Base-by-base conservation (phyloP, 2,888 invertebrate species). In the Merodon equestris region DNA sequence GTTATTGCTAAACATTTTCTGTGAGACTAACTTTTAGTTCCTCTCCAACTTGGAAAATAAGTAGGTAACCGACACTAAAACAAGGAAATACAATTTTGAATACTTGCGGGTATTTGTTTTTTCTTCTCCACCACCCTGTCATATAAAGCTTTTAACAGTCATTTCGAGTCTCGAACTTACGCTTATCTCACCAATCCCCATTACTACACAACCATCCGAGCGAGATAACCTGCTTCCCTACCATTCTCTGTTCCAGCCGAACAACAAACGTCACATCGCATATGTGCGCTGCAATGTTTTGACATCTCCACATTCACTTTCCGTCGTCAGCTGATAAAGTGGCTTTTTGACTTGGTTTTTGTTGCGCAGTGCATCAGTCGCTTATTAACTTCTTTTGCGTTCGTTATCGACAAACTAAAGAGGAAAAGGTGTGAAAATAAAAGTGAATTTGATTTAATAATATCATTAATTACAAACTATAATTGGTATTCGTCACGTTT, bases 251-350 rank as follows among this genome's bases (percentile, higher is more conserved):
- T 27, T 2, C 7, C 27, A 27, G 3, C 27, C 27, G n/a, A 27
- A 27, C 27, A 27, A 50, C n/a, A n/a, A 51, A 48, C 45, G 61
- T 74, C 68, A 67, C 34, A 57, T 27, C 27, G 27, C 27, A 27
- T 27, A 7, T 27, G 44, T 34, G 19, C 50, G 54, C 3, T 67
- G 27, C 57, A 66, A 63, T 47, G 40, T 61, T 72, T 77, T 79
- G 73, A 79, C 79, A 56, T 64, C 40, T 73, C 53, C 45, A 40
- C 14, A 12, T 47, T 40, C 42, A 13, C 17, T 56, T 66, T 53
- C 44, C 38, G 58, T 27, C 27, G 27, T 53, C 68, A 70, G 79
- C 68, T 79, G 67, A 48, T 64, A 18, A n/a, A 47, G 44, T 66
- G 3, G 5, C 5, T 44, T 72, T 68, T 63, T 77, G 53, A 45